phyloP scores from a whole-genome alignment of 2,797 vertebrate species.

The Malurus leucopterus region DNA sequence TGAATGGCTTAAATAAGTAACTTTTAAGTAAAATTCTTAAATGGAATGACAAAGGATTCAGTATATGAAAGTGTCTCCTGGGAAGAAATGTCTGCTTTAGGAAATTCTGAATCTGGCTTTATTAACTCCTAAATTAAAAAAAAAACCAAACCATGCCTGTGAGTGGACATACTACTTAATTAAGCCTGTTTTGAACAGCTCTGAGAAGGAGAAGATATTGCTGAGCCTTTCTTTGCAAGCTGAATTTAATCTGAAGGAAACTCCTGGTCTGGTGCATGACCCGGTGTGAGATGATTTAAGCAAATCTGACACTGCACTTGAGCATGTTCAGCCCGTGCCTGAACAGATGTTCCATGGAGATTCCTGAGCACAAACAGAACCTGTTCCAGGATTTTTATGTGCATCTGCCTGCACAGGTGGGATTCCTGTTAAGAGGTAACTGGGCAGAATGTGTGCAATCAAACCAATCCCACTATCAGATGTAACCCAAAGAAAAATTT shows the following conservation, averaged over 20 bases:
- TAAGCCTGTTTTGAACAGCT: neutral
- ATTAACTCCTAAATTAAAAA: neutral
- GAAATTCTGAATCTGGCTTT: neutral
- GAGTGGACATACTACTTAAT: neutral
- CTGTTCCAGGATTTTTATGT: conserved; percentile 16
- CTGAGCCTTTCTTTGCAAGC: neutral
- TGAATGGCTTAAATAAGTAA: neutral
- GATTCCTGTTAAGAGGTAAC: conserved; percentile 44
- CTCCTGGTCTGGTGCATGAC: neutral
- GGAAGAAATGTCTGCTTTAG: neutral
- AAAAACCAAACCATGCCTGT: neutral
- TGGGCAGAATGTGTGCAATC: neutral
- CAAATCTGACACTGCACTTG: neutral
- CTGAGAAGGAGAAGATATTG: neutral
- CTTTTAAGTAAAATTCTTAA: neutral
- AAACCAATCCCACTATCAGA: conserved; percentile 19
- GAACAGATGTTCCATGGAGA: neutral
- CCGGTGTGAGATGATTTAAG: neutral
- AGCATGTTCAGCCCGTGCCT: neutral
- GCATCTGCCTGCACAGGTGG: neutral
- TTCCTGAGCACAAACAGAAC: conserved; percentile 13
- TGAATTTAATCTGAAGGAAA: neutral
- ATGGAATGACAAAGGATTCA: neutral
- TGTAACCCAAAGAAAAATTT: neutral
- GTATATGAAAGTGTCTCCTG: neutral